Conservation (phyloP, 2,888 invertebrate genomes). For the Linnaemya tessellans region DNA sequence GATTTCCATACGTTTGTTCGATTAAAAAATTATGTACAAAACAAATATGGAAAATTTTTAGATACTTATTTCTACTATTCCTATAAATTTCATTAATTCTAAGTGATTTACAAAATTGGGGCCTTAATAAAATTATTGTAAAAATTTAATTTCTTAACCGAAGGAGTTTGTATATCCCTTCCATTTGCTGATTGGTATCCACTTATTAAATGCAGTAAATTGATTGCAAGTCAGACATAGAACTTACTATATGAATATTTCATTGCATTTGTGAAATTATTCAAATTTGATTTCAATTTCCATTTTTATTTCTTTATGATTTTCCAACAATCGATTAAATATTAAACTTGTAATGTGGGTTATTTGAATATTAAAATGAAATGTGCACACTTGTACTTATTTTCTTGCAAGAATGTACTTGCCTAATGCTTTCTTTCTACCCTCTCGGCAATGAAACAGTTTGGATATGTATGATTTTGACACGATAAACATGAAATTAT, state of each 20-base stretch:
- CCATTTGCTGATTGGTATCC: not conserved
- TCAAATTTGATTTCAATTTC: slow-evolving; percentile 26
- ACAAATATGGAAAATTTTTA: no score
- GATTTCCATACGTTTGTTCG: no score
- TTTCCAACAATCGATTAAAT: slow-evolving; percentile 40
- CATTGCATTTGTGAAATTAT: slow-evolving; percentile 4
- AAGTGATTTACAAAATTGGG: no score
- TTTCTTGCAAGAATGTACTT: slow-evolving; percentile 8
- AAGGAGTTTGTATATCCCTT: not conserved
- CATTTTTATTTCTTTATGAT: slow-evolving; percentile 13
- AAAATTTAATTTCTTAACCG: slow-evolving; percentile 8
- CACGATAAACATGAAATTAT: slow-evolving; percentile 61
- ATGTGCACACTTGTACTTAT: not conserved
- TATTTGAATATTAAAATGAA: slow-evolving; percentile 31
- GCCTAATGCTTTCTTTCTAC: not conserved
- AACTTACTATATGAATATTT: slow-evolving; percentile 25
- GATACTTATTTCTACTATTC: no score
- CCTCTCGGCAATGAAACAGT: slow-evolving; percentile 28
- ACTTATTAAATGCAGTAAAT: not conserved
- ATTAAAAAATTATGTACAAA: no score
- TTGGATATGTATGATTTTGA: slow-evolving; percentile 54
- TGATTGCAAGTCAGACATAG: slow-evolving; percentile 2
- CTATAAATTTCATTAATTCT: no score
- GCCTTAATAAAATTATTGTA: no score
- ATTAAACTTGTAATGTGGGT: slow-evolving; percentile 32